A percentile compares a stretch with the other conserved stretches of the same genome.
These are phyloP conservation scores for Macrosoma leucophasiata DNA, from an alignment of 2,888 invertebrate genomes.

Conservation along the genomic window DNA sequence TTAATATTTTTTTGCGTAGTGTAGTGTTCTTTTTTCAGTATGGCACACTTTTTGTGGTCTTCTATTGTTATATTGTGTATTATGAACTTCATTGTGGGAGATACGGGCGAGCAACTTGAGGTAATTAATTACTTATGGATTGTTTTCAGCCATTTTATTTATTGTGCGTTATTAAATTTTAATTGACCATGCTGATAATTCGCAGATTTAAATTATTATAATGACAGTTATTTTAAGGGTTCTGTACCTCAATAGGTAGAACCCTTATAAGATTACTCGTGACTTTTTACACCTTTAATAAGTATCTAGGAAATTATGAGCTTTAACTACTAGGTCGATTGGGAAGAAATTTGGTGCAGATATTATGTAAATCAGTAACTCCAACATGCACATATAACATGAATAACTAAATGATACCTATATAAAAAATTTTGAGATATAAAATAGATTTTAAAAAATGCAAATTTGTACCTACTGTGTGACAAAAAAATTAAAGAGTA, in stretches of 20 bases:
- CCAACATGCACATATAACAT: no score
- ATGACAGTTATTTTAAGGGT: not conserved
- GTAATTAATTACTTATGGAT: not conserved
- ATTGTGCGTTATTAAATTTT: not conserved
- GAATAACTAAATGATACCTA: no score
- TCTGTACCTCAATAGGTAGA: not conserved
- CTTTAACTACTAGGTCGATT: no score
- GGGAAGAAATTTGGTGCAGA: no score
- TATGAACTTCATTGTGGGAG: constrained; percentile 42
- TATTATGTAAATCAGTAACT: no score
- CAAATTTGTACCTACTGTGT: no score
- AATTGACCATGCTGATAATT: no score
- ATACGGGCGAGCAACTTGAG: constrained; percentile 32
- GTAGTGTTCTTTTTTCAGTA: constrained; percentile 18
- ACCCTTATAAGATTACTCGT: no score
- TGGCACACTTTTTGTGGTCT: constrained; percentile 35
- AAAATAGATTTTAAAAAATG: no score
- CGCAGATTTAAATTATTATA: not conserved
- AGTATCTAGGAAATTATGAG: no score
- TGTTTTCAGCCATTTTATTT: not conserved
- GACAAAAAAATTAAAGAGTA: not conserved
- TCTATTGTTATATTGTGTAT: constrained; percentile 43
- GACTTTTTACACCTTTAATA: no score
- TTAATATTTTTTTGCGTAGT: constrained; percentile 20
- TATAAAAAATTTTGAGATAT: no score